phyloP scores from a whole-genome alignment of 2,888 invertebrate genomes.

The Pachydiplax longipennis region DNA sequence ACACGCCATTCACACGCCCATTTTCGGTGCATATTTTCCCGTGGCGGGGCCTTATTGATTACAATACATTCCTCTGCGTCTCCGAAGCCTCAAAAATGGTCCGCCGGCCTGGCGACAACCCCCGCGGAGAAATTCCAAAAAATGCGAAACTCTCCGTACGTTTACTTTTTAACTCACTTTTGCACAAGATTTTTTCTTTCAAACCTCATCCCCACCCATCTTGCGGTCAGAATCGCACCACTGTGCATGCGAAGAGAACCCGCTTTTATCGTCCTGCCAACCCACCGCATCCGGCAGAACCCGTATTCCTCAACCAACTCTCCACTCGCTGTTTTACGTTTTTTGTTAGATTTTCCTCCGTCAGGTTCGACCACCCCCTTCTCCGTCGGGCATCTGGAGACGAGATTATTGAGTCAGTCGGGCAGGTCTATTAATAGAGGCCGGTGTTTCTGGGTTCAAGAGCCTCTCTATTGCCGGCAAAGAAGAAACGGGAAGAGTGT shows the following conservation, averaged over 20 bases:
- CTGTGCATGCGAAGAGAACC: conserved; percentile 13
- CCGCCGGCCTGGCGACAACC: not conserved
- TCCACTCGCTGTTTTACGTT: not conserved
- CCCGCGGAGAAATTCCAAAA: not conserved
- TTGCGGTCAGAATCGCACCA: not conserved
- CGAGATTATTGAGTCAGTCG: conserved; percentile 40
- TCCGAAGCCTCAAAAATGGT: not conserved
- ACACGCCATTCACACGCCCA: too few relatives aligned
- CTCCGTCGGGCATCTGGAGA: not conserved
- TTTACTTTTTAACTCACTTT: not conserved
- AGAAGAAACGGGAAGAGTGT: not conserved
- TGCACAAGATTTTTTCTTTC: not conserved
- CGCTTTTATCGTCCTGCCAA: not conserved
- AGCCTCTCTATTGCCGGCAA: not conserved
- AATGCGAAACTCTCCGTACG: not conserved
- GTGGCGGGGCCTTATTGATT: too few relatives aligned
- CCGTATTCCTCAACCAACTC: not conserved
- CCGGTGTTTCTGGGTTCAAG: not conserved
- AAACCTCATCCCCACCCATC: not conserved
- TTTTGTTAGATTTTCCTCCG: not conserved
- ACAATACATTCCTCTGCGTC: not conserved
- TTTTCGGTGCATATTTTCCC: not conserved
- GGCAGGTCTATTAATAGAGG: conserved; percentile 27
- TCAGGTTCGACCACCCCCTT: not conserved
- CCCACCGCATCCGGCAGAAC: conserved; percentile 17